phyloP scores from a whole-genome alignment of 2,888 invertebrate genomes.

The Andrena haemorrhoa region DNA sequence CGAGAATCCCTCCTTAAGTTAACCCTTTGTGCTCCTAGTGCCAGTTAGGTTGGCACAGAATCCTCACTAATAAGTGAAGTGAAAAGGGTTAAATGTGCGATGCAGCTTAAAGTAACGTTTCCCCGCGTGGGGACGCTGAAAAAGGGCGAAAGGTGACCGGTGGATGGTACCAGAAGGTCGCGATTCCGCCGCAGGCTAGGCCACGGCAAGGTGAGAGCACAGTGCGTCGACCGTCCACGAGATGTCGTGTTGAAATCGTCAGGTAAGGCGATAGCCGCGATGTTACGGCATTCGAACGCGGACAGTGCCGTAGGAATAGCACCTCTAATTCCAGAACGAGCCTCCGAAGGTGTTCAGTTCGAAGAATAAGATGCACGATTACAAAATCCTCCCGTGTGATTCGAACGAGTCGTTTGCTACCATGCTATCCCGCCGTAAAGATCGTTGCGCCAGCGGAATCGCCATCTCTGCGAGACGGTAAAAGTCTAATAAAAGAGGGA shows the following conservation, averaged over 20 bases:
- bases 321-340: constrained; percentile 1
- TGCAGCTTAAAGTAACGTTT: neutral
- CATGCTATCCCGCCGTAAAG: neutral
- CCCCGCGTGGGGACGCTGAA: neutral
- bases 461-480: no score
- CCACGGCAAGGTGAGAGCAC: constrained; percentile 82
- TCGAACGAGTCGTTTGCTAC: neutral
- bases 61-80: neutral
- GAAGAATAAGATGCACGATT: neutral
- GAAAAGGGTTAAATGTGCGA: neutral
- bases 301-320: constrained; percentile 66
- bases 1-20: no score
- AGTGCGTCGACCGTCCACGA: constrained; percentile 71
- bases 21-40: no score
- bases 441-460: neutral
- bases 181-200: constrained; percentile 82
- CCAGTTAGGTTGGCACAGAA: neutral
- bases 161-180: constrained; percentile 76
- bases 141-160: constrained; percentile 65
- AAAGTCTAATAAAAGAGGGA: constrained; percentile 9
- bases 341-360: neutral
- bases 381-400: neutral
- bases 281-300: constrained; percentile 58
- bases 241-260: constrained; percentile 74
- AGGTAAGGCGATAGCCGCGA: constrained; percentile 48